phyloP scores from a whole-genome alignment of 2,888 invertebrate genomes.

The Eupithecia pulchellata region DNA sequence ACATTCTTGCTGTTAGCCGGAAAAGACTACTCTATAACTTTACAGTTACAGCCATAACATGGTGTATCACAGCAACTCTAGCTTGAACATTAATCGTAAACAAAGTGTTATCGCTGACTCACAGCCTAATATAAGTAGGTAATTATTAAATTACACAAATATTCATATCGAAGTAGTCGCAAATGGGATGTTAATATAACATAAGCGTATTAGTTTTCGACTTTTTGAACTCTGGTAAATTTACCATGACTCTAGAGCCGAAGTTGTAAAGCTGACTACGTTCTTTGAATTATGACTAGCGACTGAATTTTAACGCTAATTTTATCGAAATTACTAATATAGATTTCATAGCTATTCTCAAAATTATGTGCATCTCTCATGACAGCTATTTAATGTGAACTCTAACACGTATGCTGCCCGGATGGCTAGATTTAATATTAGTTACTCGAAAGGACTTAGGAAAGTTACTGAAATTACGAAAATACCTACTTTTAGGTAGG shows the following conservation, averaged over 20 bases:
- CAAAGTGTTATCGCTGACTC: slow-evolving; percentile 79
- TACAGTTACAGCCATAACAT: slow-evolving; percentile 79
- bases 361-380: slow-evolving; percentile 64
- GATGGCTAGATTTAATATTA: slow-evolving; percentile 58
- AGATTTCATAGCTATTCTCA: slow-evolving; percentile 59
- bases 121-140: slow-evolving; percentile 81
- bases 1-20: slow-evolving; percentile 63
- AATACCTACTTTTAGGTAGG: slow-evolving; percentile 40
- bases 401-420: slow-evolving; percentile 64
- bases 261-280: slow-evolving; percentile 14
- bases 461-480: slow-evolving; percentile 48
- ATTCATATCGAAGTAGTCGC: slow-evolving; percentile 50
- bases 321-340: slow-evolving; percentile 72
- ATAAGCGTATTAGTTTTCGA: neutral
- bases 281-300: slow-evolving; percentile 36
- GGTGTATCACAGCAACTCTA: slow-evolving; percentile 85
- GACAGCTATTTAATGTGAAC: slow-evolving; percentile 64
- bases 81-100: slow-evolving; percentile 81
- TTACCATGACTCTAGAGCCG: neutral
- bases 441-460: slow-evolving; percentile 40
- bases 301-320: slow-evolving; percentile 64
- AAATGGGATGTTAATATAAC: neutral
- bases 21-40: slow-evolving; percentile 74
- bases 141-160: slow-evolving; percentile 61
- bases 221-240: slow-evolving; percentile 5